Base-by-base conservation (phyloP, 2,888 invertebrate species). In the Sussaba pulchella region DNA sequence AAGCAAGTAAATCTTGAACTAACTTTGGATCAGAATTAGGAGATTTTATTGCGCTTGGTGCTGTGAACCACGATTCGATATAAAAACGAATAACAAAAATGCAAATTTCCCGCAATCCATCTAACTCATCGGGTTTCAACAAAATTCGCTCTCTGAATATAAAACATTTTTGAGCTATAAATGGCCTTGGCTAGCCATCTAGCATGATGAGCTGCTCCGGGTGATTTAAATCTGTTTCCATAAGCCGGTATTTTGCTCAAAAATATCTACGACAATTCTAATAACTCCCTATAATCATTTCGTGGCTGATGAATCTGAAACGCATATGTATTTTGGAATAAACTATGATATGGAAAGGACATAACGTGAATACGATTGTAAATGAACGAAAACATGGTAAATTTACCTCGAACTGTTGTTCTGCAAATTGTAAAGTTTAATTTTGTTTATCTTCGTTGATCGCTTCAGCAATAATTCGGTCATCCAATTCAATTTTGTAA, bases 251-350 rank as follows among this genome's bases (percentile, higher is more conserved):
- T 43, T 43, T n/a, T 9, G n/a, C 43, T 10, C 9, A 3, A 43
- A n/a, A 43, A 43, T 12, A 43, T 43, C 2, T 43, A 43, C 6
- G 43, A 10, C n/a, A 43, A 43, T n/a, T 43, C 43, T 10, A 43
- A n/a, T 10, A 43, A n/a, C 9, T 43, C 43, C n/a, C n/a, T 9
- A 43, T 43, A 43, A 43, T 43, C 43, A 43, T n/a, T 10, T 43
- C 43, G 43, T 43, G 43, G 43, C 43, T 43, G 43, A 17, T 21
- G 21, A 24, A 24, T 17, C 54, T 54, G 17, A 54, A 31, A 31
- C 31, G 2, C 31, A 31, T 31, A 31, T 31, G 31, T 31, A 6
- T 31, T 31, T 31, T 6, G 31, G 31, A 5, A 5, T 24, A 14
- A n/a, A 8, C 2, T 4, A 54, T 21, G 10, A 54, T 12, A 10